Evolutionary conservation across 2,113 vertebrate species (phyloP).

Genomic region (Nerophis ophidion): DNA sequence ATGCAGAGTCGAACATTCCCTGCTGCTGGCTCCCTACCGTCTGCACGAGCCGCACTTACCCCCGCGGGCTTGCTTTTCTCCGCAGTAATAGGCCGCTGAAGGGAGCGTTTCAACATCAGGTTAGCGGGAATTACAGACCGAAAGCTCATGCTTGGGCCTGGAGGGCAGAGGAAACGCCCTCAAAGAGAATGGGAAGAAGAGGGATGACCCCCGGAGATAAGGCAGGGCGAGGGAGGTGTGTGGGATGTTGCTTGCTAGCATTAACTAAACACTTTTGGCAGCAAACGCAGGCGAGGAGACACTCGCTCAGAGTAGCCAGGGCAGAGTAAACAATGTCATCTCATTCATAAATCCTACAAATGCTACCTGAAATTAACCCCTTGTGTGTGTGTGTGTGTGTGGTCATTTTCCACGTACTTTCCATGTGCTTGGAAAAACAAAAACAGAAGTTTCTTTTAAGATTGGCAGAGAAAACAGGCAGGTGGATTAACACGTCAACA

Average conservation of each 20-base stretch:
- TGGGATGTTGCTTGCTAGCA: constrained; percentile 24
- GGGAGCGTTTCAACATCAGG: constrained; percentile 66
- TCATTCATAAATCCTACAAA: constrained; percentile 24
- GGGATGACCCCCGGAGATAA: constrained; percentile 50
- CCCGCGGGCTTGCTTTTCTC: constrained; percentile 60
- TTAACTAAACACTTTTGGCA: constrained; percentile 26
- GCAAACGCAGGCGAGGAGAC: constrained; percentile 15
- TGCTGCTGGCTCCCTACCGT: constrained; percentile 60
- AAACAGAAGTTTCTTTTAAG: constrained; percentile 45
- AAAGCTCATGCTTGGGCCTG: constrained; percentile 41
- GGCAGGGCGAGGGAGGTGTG: constrained; percentile 23
- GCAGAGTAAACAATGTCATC: constrained; percentile 12
- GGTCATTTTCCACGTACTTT: constrained; percentile 31
- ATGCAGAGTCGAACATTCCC: constrained; percentile 57
- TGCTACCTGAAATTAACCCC: constrained; percentile 26
- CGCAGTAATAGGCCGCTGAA: constrained; percentile 68
- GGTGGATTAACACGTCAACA: constrained; percentile 63
- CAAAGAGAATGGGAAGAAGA: constrained; percentile 54
- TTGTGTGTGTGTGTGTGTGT: constrained; percentile 27
- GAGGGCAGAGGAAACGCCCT: constrained; percentile 62
- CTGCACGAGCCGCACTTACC: constrained; percentile 55
- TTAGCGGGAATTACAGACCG: constrained; percentile 66
- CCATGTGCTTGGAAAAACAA: background rate
- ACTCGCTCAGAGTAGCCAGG: background rate
- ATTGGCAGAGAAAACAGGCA: constrained; percentile 42